phyloP scores from a whole-genome alignment of 2,888 invertebrate species.

The Tipula unca region DNA sequence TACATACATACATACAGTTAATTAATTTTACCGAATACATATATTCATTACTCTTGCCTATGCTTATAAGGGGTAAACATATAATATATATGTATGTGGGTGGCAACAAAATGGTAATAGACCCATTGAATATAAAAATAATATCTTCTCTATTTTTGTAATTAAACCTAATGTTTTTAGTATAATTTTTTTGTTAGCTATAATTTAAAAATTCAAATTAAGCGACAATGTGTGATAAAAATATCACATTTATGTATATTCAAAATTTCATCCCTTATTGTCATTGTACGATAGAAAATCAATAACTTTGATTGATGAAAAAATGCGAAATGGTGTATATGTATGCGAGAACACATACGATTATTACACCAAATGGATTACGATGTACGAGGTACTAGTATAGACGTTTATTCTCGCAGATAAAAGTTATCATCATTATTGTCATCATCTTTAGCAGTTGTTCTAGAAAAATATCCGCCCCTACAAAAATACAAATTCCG shows the following conservation, averaged over 20 bases:
- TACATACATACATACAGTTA: too few species aligned
- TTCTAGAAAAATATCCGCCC: not conserved
- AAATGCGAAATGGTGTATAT: not conserved
- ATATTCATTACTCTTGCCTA: not conserved
- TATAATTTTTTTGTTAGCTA: not conserved
- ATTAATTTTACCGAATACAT: not conserved
- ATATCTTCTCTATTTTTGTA: not conserved
- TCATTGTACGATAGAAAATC: not conserved
- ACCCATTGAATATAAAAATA: not conserved
- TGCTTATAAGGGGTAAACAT: not conserved
- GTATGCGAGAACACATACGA: not conserved
- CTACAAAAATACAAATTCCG: not conserved
- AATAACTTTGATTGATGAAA: constrained; percentile 2
- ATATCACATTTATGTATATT: not conserved
- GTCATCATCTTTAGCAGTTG: not conserved
- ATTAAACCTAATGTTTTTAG: not conserved
- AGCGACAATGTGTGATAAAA: not conserved
- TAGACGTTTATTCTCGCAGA: not conserved
- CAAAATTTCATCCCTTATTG: not conserved
- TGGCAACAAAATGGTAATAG: not conserved
- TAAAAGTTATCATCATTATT: not conserved
- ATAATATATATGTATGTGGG: not conserved
- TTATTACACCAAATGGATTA: not conserved
- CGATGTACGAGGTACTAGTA: not conserved
- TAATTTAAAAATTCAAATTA: not conserved